Evolutionary conservation across 2,113 vertebrate species (phyloP).

Genomic region (Tamias sibiricus): DNA sequence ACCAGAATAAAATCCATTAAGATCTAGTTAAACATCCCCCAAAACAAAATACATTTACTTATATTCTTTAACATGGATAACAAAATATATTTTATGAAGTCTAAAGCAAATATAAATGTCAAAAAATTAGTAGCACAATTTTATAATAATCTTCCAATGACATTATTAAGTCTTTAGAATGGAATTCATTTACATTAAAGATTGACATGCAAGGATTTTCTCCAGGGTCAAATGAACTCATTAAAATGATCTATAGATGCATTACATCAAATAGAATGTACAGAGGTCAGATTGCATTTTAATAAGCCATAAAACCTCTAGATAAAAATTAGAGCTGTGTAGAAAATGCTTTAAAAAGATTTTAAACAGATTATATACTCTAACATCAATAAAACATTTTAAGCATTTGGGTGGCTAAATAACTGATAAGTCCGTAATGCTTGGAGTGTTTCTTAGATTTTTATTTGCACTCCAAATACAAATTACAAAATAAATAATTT

Average conservation of each 20-base stretch:
- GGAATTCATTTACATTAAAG: conserved; percentile 56
- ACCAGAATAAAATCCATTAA: conserved; percentile 29
- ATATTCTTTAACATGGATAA: conserved; percentile 38
- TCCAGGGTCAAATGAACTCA: conserved; percentile 36
- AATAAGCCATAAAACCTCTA: conserved; percentile 38
- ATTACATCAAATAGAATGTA: conserved; percentile 16
- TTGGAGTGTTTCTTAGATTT: background rate
- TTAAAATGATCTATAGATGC: conserved; percentile 33
- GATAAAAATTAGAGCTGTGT: background rate
- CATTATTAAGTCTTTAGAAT: conserved; percentile 49
- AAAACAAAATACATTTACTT: conserved; percentile 50
- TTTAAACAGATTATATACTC: background rate
- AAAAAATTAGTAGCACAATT: conserved; percentile 52
- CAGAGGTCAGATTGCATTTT: conserved; percentile 20
- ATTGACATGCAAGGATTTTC: conserved; percentile 32
- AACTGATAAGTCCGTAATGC: background rate
- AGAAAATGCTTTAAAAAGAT: too few species aligned
- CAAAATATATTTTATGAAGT: conserved; percentile 23
- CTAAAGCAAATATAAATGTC: conserved; percentile 48
- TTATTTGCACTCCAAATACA: conserved; percentile 2
- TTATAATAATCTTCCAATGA: conserved; percentile 43
- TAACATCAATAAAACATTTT: conserved; percentile 2
- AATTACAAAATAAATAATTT: background rate
- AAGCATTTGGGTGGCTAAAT: conserved; percentile 40
- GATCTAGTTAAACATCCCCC: conserved; percentile 31